Evolutionary conservation across 2,797 vertebrate species (phyloP), one percentile per base, ranked within the genome.

Genomic region (Xenentodon cancila): DNA sequence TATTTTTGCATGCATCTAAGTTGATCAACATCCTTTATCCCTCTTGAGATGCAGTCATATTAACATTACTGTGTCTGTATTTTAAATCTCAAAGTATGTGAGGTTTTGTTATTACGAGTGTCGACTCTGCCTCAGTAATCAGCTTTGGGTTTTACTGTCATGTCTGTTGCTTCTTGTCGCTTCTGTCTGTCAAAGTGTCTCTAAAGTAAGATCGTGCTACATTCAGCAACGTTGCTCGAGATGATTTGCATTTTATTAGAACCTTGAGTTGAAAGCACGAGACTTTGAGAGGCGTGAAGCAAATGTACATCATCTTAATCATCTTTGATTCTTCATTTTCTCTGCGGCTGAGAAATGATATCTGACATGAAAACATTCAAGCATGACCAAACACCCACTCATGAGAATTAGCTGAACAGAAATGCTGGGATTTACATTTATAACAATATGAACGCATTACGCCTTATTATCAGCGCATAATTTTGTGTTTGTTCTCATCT

Each of bases 241-340:
- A 71, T 56, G 68, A 84, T 80, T 67, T 70, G 76, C 76, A 85
- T 84, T 71, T 85, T 73, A 79, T 89, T 77, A 80, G 45, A 73
- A 64, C 19, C 34, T 37, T 9, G 7, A 51, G 50, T 51, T 56
- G 65, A 60, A 73, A 73, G 79, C 69, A 68, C 12, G 12, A 13
- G 34, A 37, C 34, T 37, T 37, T 12, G 34, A 13, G 34, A 37
- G 34, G 34, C 34, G 34, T 37, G 34, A 37, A 37, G 12, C 34
- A 13, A 37, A 37, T 37, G 34, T 37, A 12, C 34, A 11, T 37
- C 9, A 13, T 37, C 9, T 37, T 37, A 37, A 37, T 37, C 34
- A 37, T 37, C 34, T 37, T 37, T 37, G 34, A 37, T 37, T 37
- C 34, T 4, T 37, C 9, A 5, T 37, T 37, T n/a, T 37, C 34